Evolutionary conservation across 2,888 invertebrate genomes (phyloP).

Genomic region (Disparrhopalites patrizii): DNA sequence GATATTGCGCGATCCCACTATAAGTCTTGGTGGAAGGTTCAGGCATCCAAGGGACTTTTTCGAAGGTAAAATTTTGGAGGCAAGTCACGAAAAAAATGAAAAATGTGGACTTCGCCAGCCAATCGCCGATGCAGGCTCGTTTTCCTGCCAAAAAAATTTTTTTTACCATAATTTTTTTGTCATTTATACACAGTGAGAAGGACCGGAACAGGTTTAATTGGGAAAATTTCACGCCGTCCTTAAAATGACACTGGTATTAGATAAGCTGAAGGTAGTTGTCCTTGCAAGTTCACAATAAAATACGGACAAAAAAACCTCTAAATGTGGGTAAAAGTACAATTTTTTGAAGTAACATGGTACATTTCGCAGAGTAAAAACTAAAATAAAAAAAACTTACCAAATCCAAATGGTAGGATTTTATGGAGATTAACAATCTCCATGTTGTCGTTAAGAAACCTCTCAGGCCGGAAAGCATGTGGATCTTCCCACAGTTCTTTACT

Average conservation of each 20-base stretch:
- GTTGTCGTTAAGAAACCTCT: slow-evolving; percentile 33
- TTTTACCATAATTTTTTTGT: no score
- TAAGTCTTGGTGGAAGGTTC: slow-evolving; percentile 28
- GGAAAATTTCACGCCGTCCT: no score
- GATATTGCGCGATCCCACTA: slow-evolving; percentile 26
- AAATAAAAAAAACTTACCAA: slow-evolving; percentile 24
- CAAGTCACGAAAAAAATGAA: slow-evolving; percentile 43
- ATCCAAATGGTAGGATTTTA: slow-evolving; percentile 38
- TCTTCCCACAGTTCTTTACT: slow-evolving; percentile 33
- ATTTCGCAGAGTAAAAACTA: not conserved
- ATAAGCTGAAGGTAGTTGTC: no score
- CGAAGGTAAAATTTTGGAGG: slow-evolving; percentile 41
- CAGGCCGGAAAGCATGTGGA: slow-evolving; percentile 32
- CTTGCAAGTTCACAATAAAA: no score
- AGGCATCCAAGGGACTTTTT: slow-evolving; percentile 32
- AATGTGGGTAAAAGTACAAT: no score
- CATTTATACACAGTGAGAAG: no score
- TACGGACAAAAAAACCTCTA: no score
- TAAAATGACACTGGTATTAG: not conserved
- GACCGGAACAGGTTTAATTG: no score
- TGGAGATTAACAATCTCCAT: slow-evolving; percentile 32
- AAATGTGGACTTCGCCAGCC: slow-evolving; percentile 41
- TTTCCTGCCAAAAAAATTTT: slow-evolving; percentile 13
- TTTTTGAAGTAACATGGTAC: no score
- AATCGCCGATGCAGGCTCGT: slow-evolving; percentile 25